Base-by-base conservation (phyloP, 2,797 vertebrate species). In the Sandelia bainsii region DNA sequence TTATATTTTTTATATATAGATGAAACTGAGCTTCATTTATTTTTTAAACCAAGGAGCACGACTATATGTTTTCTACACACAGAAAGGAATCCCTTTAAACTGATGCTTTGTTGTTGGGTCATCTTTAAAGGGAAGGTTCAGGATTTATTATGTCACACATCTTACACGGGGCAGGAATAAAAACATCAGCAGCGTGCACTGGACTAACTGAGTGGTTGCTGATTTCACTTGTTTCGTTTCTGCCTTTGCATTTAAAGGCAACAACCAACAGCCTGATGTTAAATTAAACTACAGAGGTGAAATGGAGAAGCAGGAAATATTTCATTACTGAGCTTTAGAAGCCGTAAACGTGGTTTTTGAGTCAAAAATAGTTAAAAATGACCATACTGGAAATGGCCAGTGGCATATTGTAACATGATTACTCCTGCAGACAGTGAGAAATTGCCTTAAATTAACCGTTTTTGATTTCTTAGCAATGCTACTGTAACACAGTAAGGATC, bases 71-170 rank as follows among this genome's bases (percentile, higher is more conserved):
- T 19, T 32, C 46, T 25, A 25, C 39, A 37, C 34, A 68, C 51
- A 27, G 65, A 6, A 65, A 69, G 77, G 70, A 81, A 84, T 92
- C 85, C 84, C 80, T 89, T 88, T 82, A 86, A 89, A 75, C 69
- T 34, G 0, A 42, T 54, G 2, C 64, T 63, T 76, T 63, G 73
- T 57, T 80, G 85, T 59, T 78, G 61, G 51, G 56, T 79, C 54
- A 12, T 73, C 69, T 80, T 81, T 78, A 79, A 83, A 80, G 72
- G 83, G 87, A 85, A 88, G 72, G 75, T 85, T 90, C 83, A 83
- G 84, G 84, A 74, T 70, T 62, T 66, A 37, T 10, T 27, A 13
- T 25, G 1, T 27, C 1, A 52, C 14, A 49, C 3, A 54, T 7
- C 25, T 25, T 25, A 37, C 5, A 23, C 19, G 14, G 8, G 11